Base-by-base conservation (phyloP, 2,797 vertebrate species). In the Acanthurus tractus region DNA sequence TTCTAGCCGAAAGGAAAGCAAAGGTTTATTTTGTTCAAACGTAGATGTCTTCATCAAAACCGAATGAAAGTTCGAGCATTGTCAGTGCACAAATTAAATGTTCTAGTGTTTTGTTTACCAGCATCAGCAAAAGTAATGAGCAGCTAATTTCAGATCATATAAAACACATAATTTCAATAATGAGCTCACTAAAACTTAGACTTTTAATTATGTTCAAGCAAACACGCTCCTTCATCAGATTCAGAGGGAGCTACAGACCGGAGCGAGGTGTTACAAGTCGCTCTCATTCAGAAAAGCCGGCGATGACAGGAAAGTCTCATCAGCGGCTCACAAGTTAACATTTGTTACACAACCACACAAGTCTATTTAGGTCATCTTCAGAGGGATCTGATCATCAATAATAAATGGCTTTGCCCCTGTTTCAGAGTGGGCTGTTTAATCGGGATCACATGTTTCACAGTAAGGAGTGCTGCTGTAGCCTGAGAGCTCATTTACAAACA, bases 291-390 rank as follows among this genome's bases (percentile, higher is more conserved):
- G 45, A 64, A 78, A 86, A 77, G 42, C 18, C 6, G 10, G 15
- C 23, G 29, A 76, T 44, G 73, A 81, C 36, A 66, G 36, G 1
- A 59, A 59, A 64, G 48, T 63, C 65, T 84, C 63, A 63, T 66
- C 71, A 76, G 70, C 3, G 3, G 61, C 59, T 81, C 65, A 61
- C 53, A 65, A 48, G 54, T 53, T 69, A 36, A 58, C 65, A 65
- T 82, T 73, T 73, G 63, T 88, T 78, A 85, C 81, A 76, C 69
- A 77, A 71, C 76, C 48, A 73, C 74, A 52, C 56, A 29, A 64
- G 66, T 72, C 76, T 87, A 90, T 92, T 87, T 88, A 57, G 86
- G 82, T 70, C 81, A 82, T 88, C 90, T 86, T 92, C 86, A 86
- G 69, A 80, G 77, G 64, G 65, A 86, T 78, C 25, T 52, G 74